Percentiles rank a stretch among this genome's conserved stretches.
Evolutionary conservation across 2,113 vertebrate species (phyloP).

Genomic region (Mesitornis unicolor): DNA sequence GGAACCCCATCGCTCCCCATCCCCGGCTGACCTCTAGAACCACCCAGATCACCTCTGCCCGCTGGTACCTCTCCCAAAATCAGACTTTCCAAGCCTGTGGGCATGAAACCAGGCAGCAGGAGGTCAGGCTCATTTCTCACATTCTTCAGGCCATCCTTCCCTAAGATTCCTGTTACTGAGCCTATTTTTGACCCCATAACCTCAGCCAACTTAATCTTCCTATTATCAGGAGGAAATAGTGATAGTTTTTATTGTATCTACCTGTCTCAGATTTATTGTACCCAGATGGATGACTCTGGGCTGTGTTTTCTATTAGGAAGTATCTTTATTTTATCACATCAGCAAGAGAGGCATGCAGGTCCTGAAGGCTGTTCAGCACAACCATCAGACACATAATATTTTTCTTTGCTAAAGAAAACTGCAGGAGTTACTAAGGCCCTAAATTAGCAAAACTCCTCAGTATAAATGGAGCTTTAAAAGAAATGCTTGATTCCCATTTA

Average conservation of each 20-base stretch:
- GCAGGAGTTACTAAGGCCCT: not conserved
- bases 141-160: not conserved
- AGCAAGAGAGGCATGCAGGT: not conserved
- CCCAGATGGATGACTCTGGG: conserved; percentile 3
- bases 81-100: not conserved
- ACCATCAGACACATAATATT: not conserved
- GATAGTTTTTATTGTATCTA: conserved; percentile 1
- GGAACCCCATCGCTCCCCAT: accelerated
- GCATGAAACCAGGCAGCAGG: not conserved
- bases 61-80: not conserved
- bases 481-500: not conserved
- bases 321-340: conserved; percentile 31
- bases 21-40: not conserved
- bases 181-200: not conserved
- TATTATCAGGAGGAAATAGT: not conserved
- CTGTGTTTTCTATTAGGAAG: conserved; percentile 31
- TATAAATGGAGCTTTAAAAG: not conserved
- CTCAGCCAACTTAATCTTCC: not conserved
- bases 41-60: not conserved
- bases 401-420: not conserved
- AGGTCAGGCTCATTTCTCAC: not conserved
- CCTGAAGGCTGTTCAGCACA: not conserved
- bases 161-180: not conserved
- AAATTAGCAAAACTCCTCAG: not conserved
- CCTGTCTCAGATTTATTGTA: conserved; percentile 44